A percentile compares a stretch with the other conserved stretches of the same genome.
Conservation (phyloP, 37 sponge, comb jelly and placozoan species). For the Cliona cf. orientalis region DNA sequence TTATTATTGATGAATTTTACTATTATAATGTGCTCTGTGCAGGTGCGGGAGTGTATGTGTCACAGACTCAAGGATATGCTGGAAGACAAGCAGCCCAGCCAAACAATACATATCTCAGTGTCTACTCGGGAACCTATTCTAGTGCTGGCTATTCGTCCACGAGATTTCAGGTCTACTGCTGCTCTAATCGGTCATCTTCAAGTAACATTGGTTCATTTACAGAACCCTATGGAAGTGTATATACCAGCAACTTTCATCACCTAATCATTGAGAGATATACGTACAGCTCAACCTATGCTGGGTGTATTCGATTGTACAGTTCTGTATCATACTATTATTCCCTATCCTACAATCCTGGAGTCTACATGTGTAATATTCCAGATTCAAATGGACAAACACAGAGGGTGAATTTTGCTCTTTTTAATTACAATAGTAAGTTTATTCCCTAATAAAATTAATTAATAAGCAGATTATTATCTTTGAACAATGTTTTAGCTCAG, state of each 20-base stretch:
- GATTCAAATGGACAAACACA: conserved; percentile 1
- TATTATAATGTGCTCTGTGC: not conserved
- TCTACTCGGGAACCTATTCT: not conserved
- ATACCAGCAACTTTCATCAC: not conserved
- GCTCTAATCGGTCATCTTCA: not conserved
- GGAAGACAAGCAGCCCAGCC: not conserved
- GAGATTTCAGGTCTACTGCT: not conserved
- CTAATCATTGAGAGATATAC: too few relatives aligned
- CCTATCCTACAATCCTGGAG: not conserved
- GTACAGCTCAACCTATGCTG: too few relatives aligned
- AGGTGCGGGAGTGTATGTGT: conserved; percentile 8
- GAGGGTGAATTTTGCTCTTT: not conserved
- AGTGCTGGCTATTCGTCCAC: too few relatives aligned
- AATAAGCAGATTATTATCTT: too few relatives aligned
- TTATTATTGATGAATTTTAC: not conserved
- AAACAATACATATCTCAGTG: not conserved
- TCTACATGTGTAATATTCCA: conserved; percentile 14
- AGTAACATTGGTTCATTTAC: not conserved
- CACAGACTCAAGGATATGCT: not conserved
- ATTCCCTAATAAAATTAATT: not conserved
- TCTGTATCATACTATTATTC: too few relatives aligned
- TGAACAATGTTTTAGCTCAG: too few relatives aligned
- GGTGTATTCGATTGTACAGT: too few relatives aligned
- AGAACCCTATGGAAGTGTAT: not conserved
- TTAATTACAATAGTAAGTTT: not conserved